Conservation (phyloP, 2,888 invertebrate genomes). For the Agonopterix arenella region DNA sequence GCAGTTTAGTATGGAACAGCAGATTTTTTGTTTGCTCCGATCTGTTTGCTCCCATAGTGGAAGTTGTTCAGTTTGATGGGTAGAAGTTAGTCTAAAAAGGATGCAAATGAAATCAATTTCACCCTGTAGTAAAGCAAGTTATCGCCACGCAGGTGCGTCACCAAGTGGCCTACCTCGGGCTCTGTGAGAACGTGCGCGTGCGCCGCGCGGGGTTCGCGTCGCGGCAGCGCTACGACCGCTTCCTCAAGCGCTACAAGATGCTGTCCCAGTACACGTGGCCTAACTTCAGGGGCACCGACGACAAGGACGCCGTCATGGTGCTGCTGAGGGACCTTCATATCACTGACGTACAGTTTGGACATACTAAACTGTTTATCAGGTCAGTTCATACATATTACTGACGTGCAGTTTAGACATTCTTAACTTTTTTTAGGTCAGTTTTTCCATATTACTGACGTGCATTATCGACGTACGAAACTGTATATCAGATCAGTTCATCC, state of each 20-base stretch:
- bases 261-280: conserved; percentile 98
- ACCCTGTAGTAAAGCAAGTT: background rate
- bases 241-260: conserved; percentile 97
- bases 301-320: conserved; percentile 89
- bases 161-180: conserved; percentile 90
- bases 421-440: conserved; percentile 58
- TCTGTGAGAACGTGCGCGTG: conserved; percentile 97
- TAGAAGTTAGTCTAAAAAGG: no score
- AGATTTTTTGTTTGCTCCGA: no score
- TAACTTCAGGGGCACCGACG: conserved; percentile 87
- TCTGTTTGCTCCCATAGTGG: no score
- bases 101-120: no score
- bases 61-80: no score
- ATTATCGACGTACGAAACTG: conserved; percentile 69
- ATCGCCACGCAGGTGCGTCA: conserved; percentile 67
- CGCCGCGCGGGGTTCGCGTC: conserved; percentile 98
- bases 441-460: conserved; percentile 82
- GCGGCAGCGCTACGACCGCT: conserved; percentile 94
- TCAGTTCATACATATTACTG: conserved; percentile 71
- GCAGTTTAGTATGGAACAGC: no score
- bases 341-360: conserved; percentile 94
- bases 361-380: conserved; percentile 96
- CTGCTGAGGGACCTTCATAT: conserved; percentile 87
- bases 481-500: conserved; percentile 58
- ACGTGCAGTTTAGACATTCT: conserved; percentile 89